Base-by-base conservation (phyloP, 2,797 vertebrate genomes). In the Poeciliopsis gracilis region DNA sequence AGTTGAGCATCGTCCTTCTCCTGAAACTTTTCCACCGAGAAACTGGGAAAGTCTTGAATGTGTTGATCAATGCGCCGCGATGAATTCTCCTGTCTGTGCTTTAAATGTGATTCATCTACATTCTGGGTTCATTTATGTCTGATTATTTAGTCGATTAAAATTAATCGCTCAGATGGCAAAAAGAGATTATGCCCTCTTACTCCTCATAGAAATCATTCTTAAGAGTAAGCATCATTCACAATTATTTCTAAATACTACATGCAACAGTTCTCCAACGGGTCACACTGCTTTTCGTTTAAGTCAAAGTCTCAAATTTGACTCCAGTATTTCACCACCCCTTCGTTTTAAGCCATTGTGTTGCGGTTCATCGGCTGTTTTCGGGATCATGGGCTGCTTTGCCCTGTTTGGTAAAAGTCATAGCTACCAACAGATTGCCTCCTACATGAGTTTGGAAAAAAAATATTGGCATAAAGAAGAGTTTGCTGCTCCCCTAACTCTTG, bases 1-100 rank as follows among this genome's bases (percentile, higher is more conserved):
- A 57, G 30, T 69, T n/a, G 16, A 25, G 28, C 45, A 15, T 73
- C 61, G 47, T 72, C 61, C 70, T 67, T 18, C 2, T 41, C 43
- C 71, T 66, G 46, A 55, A 84, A 30, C 28, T 75, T 80, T 33
- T 49, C 53, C 18, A 23, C 36, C 11, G 51, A 36, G 46, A 63
- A 76, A 38, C 55, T 55, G 55, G n/a, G 46, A 41, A 23, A 75
- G 55, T 53, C 36, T 0, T 70, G 25, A 41, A 28, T 43, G 2
- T 77, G 46, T 41, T 66, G 72, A 80, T 45, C n/a, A 36, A n/a
- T 33, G 18, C 28, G 59, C 43, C 3, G 5, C 59, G 53, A 28
- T 13, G 0, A n/a, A 12, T 25, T 55, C 12, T 57, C 11, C 23
- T 23, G 3, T 9, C 7, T 53, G 20, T 53, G 23, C 51, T 25